Evolutionary conservation across 2,888 invertebrate genomes (phyloP).

Genomic region (Microplitis deprimator): DNA sequence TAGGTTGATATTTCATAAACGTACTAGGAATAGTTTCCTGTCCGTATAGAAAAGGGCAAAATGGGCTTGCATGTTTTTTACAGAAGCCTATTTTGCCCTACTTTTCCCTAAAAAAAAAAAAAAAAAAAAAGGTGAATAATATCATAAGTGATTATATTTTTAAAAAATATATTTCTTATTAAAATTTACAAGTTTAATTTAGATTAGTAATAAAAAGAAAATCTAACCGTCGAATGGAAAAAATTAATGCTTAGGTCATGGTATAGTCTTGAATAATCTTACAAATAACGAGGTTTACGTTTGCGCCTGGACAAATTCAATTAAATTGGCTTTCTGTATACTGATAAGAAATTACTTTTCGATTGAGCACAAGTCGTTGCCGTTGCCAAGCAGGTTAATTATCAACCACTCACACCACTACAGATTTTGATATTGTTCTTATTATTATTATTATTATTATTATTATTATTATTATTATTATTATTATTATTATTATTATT

Average conservation of each 20-base stretch:
- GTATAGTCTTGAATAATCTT: conserved; percentile 45
- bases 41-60: too few species aligned
- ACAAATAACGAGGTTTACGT: conserved; percentile 52
- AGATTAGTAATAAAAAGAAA: conserved; percentile 12
- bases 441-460: neutral
- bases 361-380: conserved; percentile 48
- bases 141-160: too few species aligned
- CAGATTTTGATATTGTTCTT: neutral
- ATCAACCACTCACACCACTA: neutral
- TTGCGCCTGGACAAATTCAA: conserved; percentile 55
- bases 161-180: neutral
- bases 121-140: too few species aligned
- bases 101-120: too few species aligned
- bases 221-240: conserved; percentile 4
- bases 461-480: neutral
- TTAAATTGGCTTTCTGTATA: conserved; percentile 55
- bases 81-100: too few species aligned
- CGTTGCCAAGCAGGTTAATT: conserved; percentile 4
- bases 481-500: neutral
- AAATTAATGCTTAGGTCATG: conserved; percentile 8
- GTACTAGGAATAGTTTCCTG: too few species aligned
- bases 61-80: too few species aligned
- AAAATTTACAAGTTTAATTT: neutral
- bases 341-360: conserved; percentile 59
- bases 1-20: too few species aligned